A percentile compares a stretch with the other conserved stretches of the same genome.
Evolutionary conservation across 2,888 invertebrate genomes (phyloP).

Genomic region (Drosophila subsilvestris): DNA sequence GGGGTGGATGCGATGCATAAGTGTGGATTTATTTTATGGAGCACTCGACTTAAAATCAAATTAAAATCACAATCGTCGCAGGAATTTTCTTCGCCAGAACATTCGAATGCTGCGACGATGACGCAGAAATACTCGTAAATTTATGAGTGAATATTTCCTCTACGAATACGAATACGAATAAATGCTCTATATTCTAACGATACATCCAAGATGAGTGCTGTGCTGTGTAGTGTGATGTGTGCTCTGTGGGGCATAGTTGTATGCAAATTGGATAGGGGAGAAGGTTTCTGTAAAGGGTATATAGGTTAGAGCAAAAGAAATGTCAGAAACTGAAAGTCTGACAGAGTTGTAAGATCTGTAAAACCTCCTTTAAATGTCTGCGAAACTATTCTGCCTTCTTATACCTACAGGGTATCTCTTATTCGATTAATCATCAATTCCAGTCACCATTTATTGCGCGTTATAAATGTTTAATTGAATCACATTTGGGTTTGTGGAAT

Average conservation of each 20-base stretch:
- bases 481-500: constrained; percentile 35
- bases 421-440: neutral
- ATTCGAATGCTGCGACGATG: constrained; percentile 18
- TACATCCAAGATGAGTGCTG: neutral
- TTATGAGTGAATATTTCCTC: constrained; percentile 4
- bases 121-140: constrained; percentile 28
- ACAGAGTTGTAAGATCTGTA: no score
- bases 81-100: neutral
- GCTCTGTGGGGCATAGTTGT: constrained; percentile 29
- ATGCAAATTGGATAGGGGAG: constrained; percentile 48
- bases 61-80: neutral
- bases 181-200: constrained; percentile 27
- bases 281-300: neutral
- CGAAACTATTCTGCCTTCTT: no score
- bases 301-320: neutral
- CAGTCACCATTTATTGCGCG: constrained; percentile 38
- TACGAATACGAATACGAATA: neutral
- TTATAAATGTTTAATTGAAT: constrained; percentile 62
- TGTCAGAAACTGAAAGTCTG: no score
- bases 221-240: neutral
- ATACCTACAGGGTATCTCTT: constrained; percentile 1
- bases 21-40: constrained; percentile 48
- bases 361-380: neutral
- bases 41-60: constrained; percentile 33
- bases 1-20: constrained; percentile 23